Conservation (phyloP, 2,888 invertebrate species). For the Cephus pygmeus region DNA sequence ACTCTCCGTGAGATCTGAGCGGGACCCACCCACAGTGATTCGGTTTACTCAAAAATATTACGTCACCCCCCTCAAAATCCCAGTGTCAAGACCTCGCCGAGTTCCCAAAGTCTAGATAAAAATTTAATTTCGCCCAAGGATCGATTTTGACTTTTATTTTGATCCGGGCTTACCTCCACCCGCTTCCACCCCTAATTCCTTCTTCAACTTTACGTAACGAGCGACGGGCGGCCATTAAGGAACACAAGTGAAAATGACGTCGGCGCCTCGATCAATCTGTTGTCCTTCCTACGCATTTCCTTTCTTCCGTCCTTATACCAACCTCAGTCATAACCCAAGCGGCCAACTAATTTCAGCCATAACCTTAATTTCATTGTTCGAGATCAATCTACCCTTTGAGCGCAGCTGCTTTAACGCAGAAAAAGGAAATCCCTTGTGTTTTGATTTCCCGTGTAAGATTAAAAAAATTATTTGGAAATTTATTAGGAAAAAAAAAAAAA, state of each 20-base stretch:
- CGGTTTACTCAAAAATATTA: too few relatives aligned
- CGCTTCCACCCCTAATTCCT: neutral
- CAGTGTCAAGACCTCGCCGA: neutral
- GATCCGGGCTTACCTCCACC: neutral
- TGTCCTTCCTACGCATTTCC: neutral
- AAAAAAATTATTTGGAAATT: too few relatives aligned
- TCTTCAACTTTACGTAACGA: neutral
- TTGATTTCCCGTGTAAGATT: too few relatives aligned
- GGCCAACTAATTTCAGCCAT: neutral
- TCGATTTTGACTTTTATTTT: neutral
- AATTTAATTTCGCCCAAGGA: neutral
- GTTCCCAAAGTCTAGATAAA: neutral
- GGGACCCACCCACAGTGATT: too few relatives aligned
- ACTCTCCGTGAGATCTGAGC: too few relatives aligned
- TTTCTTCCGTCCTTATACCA: neutral
- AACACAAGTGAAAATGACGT: neutral
- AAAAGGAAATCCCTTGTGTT: too few relatives aligned
- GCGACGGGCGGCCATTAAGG: neutral
- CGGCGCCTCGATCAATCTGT: neutral
- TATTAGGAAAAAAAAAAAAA: too few relatives aligned
- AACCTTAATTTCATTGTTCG: neutral
- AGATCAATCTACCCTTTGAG: neutral
- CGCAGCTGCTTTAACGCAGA: too few relatives aligned
- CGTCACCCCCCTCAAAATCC: neutral
- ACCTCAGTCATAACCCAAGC: neutral